Evolutionary conservation across 2,113 vertebrate species (phyloP).

Genomic region (Oncorhynchus kisutch): DNA sequence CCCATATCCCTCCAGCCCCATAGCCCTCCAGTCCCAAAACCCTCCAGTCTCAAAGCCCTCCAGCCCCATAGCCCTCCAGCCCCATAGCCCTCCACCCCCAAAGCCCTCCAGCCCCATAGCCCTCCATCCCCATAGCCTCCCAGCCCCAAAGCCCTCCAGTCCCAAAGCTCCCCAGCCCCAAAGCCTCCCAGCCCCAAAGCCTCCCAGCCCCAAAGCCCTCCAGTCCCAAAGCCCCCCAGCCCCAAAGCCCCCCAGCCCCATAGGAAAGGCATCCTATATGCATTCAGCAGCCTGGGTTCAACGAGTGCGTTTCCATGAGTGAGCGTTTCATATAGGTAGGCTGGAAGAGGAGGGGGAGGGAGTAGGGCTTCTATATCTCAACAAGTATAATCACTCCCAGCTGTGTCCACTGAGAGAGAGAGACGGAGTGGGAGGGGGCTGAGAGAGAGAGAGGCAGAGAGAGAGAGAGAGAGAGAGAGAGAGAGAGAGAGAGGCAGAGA

Average conservation of each 20-base stretch:
- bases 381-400: constrained; percentile 56
- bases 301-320: constrained; percentile 40
- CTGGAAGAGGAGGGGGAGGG: not conserved
- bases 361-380: constrained; percentile 49
- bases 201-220: no score
- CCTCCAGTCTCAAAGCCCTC: no score
- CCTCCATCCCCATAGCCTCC: no score
- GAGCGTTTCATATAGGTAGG: constrained; percentile 35
- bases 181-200: no score
- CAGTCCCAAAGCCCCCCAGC: no score
- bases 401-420: constrained; percentile 47
- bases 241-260: no score
- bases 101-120: no score
- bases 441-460: not conserved
- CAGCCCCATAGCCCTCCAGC: no score
- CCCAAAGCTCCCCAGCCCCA: no score
- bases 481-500: not conserved
- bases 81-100: no score
- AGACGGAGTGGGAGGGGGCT: not conserved
- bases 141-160: no score
- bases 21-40: accelerated
- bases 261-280: constrained; percentile 5
- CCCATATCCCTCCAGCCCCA: no score
- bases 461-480: not conserved
- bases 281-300: constrained; percentile 33